Evolutionary conservation across 2,113 vertebrate genomes (phyloP).

Genomic region (Rhabdornis inornatus): DNA sequence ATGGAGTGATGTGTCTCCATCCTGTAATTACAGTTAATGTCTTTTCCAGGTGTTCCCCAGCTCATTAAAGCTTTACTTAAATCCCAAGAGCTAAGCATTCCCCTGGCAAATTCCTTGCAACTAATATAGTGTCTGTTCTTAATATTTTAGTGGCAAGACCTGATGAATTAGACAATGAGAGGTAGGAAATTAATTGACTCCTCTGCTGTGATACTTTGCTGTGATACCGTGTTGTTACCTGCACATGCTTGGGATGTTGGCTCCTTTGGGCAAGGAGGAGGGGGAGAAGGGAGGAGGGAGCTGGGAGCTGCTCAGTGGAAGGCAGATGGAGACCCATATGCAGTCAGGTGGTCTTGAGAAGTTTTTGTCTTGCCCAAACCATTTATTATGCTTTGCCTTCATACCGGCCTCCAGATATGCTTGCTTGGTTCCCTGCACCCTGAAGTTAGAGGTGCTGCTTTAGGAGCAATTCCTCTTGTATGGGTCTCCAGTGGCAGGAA

Average conservation of each 20-base stretch:
- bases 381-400: not conserved
- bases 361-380: not conserved
- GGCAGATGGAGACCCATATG: not conserved
- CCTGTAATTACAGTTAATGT: conserved; percentile 18
- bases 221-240: not conserved
- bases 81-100: conserved; percentile 55
- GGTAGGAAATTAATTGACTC: conserved; percentile 79
- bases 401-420: not conserved
- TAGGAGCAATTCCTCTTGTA: not conserved
- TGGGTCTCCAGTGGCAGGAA: not conserved
- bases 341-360: not conserved
- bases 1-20: not conserved
- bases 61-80: conserved; percentile 47
- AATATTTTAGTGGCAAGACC: conserved; percentile 76
- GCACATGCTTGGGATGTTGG: not conserved
- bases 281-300: not conserved
- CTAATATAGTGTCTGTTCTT: conserved; percentile 76
- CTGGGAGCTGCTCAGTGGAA: not conserved
- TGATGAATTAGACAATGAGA: conserved; percentile 87
- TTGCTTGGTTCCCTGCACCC: not conserved
- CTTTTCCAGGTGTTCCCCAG: conserved; percentile 18
- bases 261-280: not conserved
- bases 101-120: conserved; percentile 60
- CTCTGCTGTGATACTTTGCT: conserved; percentile 21
- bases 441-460: not conserved